Base-by-base conservation (phyloP, 2,888 invertebrate genomes). In the Spisula subtruncata region DNA sequence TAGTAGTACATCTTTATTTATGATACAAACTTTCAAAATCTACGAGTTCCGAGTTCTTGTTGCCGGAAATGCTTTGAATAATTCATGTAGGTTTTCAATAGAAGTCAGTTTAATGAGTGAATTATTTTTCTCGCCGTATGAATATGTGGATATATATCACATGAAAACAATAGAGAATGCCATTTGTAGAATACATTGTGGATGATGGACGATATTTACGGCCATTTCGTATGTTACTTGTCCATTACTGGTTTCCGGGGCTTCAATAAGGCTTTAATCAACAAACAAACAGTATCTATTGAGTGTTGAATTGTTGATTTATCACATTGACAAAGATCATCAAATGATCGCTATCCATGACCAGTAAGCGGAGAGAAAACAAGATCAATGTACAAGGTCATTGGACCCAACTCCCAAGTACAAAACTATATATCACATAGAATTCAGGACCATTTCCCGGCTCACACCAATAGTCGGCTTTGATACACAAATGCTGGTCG, bases 181-280 rank as follows among this genome's bases (percentile, higher is more conserved):
- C 75, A 75, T 75, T 75, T 32, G 35, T 35, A 32, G 75, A 75
- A 75, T 75, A 12, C 35, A 75, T 75, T 35, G 2, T 75, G 14
- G 32, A 32, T 75, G 75, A 75, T 35, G 75, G 14, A 32, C 75
- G 35, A 75, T 75, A 75, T 75, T 75, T 75, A 75, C 35, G 35
- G 29, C 75, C 75, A 32, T 75, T 75, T 75, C 25, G 75, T 75
- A 75, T 75, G 75, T 75, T 75, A 75, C 35, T 75, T 75, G 75
- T 75, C 75, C 75, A 75, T 75, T 75, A 75, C 35, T 75, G 75
- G 29, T 14, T 75, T 75, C 35, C 75, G 29, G 75, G 14, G 18
- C 75, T 75, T 35, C 75, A 75, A 35, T 35, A 75, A 35, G 14
- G 29, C 35, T 32, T 75, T 75, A 75, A 75, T 75, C 75, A 75